Percentiles rank a stretch among this genome's conserved stretches.
Evolutionary conservation across 1,140 invertebrate genomes (phyloP).

Genomic region (Lineus longissimus): DNA sequence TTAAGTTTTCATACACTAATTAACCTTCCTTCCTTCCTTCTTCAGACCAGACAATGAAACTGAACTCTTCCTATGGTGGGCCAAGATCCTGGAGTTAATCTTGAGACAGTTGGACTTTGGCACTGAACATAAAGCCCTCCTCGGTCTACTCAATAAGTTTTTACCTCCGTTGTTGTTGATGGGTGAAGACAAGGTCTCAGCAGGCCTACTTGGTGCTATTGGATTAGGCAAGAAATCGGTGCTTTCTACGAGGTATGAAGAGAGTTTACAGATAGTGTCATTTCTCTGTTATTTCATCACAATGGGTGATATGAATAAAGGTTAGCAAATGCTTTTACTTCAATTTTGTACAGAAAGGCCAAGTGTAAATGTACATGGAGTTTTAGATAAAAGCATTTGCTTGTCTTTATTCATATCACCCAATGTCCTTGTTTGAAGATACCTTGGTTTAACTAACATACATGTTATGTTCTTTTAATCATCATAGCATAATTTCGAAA

Average conservation of each 20-base stretch:
- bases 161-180: slow-evolving; percentile 54
- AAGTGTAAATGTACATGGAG: too few relatives aligned
- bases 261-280: too few relatives aligned
- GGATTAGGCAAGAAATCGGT: slow-evolving; percentile 62
- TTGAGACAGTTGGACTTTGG: slow-evolving; percentile 55
- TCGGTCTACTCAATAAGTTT: slow-evolving; percentile 57
- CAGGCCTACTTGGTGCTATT: slow-evolving; percentile 64
- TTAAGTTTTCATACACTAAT: too few relatives aligned
- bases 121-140: slow-evolving; percentile 49
- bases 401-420: too few relatives aligned
- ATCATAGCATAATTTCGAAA: too few relatives aligned
- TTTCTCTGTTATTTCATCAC: background rate
- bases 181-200: slow-evolving; percentile 61
- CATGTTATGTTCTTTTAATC: too few relatives aligned
- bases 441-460: too few relatives aligned
- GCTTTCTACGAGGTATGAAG: slow-evolving; percentile 59
- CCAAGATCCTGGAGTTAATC: slow-evolving; percentile 58
- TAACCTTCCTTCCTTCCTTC: slow-evolving; percentile 13
- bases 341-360: too few relatives aligned
- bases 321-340: too few relatives aligned
- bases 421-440: too few relatives aligned
- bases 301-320: too few relatives aligned
- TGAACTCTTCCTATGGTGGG: slow-evolving; percentile 62
- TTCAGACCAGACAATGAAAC: slow-evolving; percentile 60
- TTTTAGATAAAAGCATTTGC: too few relatives aligned